These are phyloP conservation scores for Chrysopilus asiliformis DNA, from an alignment of 2,888 invertebrate species.

Conservation along the genomic window DNA sequence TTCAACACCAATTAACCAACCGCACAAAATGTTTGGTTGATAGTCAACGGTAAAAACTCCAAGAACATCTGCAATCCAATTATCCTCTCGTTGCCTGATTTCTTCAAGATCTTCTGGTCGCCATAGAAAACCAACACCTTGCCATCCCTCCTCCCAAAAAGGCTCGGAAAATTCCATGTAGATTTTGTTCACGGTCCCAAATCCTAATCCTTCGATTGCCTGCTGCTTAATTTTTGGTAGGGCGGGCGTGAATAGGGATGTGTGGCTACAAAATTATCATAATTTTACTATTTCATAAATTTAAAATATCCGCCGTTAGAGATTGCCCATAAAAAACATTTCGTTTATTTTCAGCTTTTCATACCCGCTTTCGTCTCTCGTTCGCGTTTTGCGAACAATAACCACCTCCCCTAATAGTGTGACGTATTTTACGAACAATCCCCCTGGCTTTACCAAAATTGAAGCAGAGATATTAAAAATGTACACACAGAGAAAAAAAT, in stretches of 20 bases:
- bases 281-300: no score
- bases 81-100: constrained; percentile 25
- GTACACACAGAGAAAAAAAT: no score
- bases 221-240: constrained; percentile 38
- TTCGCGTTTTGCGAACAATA: no score
- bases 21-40: constrained; percentile 48
- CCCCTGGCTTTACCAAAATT: no score
- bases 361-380: no score
- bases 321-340: no score
- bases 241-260: constrained; percentile 38
- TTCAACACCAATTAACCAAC: constrained; percentile 54
- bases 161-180: constrained; percentile 44
- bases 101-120: constrained; percentile 37
- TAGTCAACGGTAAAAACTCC: constrained; percentile 52
- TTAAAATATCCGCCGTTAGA: no score
- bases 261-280: constrained; percentile 15
- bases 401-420: no score
- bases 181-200: constrained; percentile 50
- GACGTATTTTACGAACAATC: no score
- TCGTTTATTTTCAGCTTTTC: no score
- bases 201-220: constrained; percentile 41
- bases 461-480: no score
- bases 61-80: constrained; percentile 52
- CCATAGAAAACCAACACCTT: constrained; percentile 46
- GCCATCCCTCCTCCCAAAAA: constrained; percentile 44